Evolutionary conservation across 2,888 invertebrate species (phyloP).

Genomic region (Lepetodrilus schrolli): DNA sequence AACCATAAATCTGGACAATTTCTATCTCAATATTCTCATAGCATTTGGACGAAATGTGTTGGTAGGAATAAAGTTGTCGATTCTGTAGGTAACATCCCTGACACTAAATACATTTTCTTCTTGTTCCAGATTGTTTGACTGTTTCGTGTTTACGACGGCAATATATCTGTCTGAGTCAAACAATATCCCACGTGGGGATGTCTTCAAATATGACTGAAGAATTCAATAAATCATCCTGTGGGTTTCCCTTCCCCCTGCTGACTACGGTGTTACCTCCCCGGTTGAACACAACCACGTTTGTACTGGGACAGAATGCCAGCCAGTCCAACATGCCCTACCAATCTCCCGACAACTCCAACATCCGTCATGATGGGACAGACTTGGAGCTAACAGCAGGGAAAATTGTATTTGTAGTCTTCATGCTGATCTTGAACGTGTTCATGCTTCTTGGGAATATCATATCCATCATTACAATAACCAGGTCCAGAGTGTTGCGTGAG

Average conservation of each 20-base stretch:
- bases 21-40: too few relatives aligned
- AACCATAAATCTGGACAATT: too few relatives aligned
- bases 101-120: too few relatives aligned
- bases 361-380: slow-evolving; percentile 43
- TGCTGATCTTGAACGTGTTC: slow-evolving; percentile 46
- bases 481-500: slow-evolving; percentile 39
- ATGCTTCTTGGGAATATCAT: slow-evolving; percentile 51
- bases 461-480: slow-evolving; percentile 51
- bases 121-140: not conserved
- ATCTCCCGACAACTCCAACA: not conserved
- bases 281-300: not conserved
- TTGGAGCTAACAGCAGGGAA: slow-evolving; percentile 43
- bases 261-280: not conserved
- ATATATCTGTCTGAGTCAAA: slow-evolving; percentile 18
- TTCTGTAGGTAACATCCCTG: too few relatives aligned
- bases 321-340: not conserved
- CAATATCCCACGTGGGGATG: not conserved
- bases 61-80: too few relatives aligned
- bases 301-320: not conserved
- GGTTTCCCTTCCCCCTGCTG: not conserved
- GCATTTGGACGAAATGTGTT: too few relatives aligned
- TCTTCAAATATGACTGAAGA: not conserved
- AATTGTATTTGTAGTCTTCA: slow-evolving; percentile 37
- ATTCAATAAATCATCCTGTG: not conserved
- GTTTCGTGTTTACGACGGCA: not conserved